Conservation (phyloP, 2,797 vertebrate genomes). For the Vipera ursinii region DNA sequence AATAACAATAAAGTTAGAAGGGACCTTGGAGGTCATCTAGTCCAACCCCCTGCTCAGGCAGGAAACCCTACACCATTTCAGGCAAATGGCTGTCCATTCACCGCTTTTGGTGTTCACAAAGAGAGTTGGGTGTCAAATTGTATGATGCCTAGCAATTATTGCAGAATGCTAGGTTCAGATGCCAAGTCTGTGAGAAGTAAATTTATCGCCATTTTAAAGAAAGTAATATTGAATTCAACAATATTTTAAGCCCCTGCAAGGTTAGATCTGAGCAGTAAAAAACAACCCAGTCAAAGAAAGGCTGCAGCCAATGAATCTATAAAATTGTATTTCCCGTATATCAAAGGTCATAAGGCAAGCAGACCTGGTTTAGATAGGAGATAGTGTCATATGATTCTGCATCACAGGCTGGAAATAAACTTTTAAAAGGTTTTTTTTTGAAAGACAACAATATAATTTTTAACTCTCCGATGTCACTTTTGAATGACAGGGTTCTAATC, state of each 20-base stretch:
- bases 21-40: too few species aligned
- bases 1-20: too few species aligned
- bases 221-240: background rate
- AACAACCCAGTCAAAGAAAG: constrained; percentile 7
- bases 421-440: background rate
- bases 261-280: background rate
- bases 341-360: constrained; percentile 13
- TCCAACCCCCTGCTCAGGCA: too few species aligned
- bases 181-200: background rate
- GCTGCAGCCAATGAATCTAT: constrained; percentile 15
- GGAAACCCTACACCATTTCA: too few species aligned
- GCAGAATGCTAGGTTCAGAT: background rate
- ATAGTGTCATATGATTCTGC: background rate
- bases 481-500: constrained; percentile 7
- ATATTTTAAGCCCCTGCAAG: background rate
- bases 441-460: background rate
- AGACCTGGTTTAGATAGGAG: background rate
- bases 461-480: background rate
- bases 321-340: background rate
- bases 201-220: background rate
- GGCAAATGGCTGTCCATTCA: too few species aligned
- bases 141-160: background rate
- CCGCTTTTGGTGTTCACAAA: background rate
- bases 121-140: background rate
- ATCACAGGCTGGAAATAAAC: background rate